Evolutionary conservation across 2,888 invertebrate species (phyloP).

Genomic region (Aricia artaxerxes): DNA sequence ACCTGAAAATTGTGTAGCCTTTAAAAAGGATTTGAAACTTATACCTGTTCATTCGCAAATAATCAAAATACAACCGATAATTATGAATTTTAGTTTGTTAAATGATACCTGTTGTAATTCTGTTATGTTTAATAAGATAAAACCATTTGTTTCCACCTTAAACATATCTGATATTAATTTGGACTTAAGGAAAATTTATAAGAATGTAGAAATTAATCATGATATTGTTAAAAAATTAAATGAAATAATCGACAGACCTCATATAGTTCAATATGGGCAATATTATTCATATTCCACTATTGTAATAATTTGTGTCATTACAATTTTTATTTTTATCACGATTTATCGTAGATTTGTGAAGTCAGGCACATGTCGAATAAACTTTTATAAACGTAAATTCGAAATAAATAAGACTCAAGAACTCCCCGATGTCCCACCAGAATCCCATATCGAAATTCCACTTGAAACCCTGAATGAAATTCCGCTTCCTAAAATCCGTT

Average conservation of each 20-base stretch:
- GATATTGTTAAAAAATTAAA: no score
- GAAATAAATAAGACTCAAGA: slow-evolving; percentile 9
- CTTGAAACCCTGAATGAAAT: background rate
- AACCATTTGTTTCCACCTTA: slow-evolving; percentile 7
- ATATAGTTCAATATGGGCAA: slow-evolving; percentile 30
- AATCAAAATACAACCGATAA: no score
- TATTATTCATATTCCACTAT: slow-evolving; percentile 29
- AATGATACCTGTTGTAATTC: slow-evolving; percentile 32
- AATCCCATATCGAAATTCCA: slow-evolving; percentile 9
- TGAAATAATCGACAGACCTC: background rate
- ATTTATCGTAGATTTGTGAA: slow-evolving; percentile 25
- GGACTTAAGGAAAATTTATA: slow-evolving; percentile 14
- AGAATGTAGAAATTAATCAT: slow-evolving; percentile 16
- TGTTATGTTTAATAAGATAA: slow-evolving; percentile 18
- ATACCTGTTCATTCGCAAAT: no score
- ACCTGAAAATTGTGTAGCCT: no score
- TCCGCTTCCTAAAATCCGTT: slow-evolving; percentile 22
- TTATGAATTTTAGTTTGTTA: no score
- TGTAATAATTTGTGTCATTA: background rate
- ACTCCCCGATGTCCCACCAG: background rate
- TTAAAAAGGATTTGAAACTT: no score
- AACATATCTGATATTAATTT: slow-evolving; percentile 28
- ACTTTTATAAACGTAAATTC: slow-evolving; percentile 25
- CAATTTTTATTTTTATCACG: slow-evolving; percentile 15
- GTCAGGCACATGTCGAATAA: background rate